phyloP scores from a whole-genome alignment of 2,113 vertebrate genomes.

The Phodopus roborovskii region DNA sequence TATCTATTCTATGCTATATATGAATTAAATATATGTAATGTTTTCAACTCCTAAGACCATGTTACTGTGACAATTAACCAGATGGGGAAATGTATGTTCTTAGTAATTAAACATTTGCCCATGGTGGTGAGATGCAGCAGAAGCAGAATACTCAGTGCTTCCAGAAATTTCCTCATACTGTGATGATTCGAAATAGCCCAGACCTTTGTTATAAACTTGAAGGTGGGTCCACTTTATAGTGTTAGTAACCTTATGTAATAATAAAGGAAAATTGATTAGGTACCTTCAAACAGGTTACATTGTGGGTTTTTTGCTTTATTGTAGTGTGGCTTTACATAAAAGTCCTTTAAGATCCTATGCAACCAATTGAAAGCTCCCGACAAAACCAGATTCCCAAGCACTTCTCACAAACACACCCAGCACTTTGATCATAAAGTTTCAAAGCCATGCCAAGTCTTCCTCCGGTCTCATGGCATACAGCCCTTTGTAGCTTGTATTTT shows the following conservation, averaged over 20 bases:
- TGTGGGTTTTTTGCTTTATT: neutral
- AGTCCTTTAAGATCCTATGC: neutral
- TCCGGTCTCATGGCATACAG: conserved; percentile 56
- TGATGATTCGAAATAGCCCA: neutral
- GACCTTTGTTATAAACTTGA: neutral
- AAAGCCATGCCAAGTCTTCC: conserved; percentile 62
- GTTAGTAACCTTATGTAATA: neutral
- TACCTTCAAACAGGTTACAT: neutral
- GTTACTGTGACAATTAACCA: neutral
- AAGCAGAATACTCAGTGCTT: neutral
- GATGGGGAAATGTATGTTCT: neutral
- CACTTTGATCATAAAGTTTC: conserved; percentile 69
- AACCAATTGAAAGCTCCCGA: conserved; percentile 54
- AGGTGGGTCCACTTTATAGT: neutral
- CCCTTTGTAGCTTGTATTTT: conserved; percentile 68
- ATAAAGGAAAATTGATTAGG: conserved; percentile 11
- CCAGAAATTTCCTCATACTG: neutral
- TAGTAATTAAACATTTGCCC: neutral
- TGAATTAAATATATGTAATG: neutral
- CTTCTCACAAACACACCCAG: neutral
- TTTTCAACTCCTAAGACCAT: neutral
- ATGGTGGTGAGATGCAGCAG: neutral
- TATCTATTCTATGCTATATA: neutral
- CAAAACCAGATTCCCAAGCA: conserved; percentile 25
- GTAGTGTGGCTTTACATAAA: conserved; percentile 44